A percentile compares a stretch with the other conserved stretches of the same genome.
Conservation (phyloP, 2,113 vertebrate species). For the Gadus macrocephalus region DNA sequence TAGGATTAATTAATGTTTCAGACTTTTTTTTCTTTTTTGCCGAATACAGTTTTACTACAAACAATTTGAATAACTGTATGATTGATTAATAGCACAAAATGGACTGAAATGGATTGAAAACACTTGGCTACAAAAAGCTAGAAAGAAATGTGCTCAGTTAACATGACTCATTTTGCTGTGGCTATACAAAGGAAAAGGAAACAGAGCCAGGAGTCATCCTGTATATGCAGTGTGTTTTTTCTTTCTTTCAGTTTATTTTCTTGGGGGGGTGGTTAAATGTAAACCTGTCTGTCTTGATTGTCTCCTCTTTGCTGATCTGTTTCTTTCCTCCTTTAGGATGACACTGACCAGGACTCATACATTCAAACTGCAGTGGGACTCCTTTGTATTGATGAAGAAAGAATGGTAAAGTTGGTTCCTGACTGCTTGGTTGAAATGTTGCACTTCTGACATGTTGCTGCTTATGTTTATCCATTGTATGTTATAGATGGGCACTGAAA, state of each 20-base stretch:
- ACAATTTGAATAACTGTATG: not conserved
- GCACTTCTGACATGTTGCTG: too few species aligned
- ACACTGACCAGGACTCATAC: conserved; percentile 18
- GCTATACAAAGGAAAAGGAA: not conserved
- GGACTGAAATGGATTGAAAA: too few species aligned
- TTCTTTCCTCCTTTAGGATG: conserved; percentile 10
- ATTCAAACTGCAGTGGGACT: conserved; percentile 19
- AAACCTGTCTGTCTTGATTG: too few species aligned
- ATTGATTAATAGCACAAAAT: too few species aligned
- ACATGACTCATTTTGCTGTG: not conserved
- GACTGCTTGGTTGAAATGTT: not conserved
- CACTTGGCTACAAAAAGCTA: too few species aligned
- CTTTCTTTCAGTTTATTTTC: not conserved
- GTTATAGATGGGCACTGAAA: too few species aligned
- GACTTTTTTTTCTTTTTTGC: too few species aligned
- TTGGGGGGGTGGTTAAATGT: not conserved
- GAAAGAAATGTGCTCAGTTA: not conserved
- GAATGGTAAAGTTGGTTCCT: not conserved
- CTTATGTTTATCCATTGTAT: too few species aligned
- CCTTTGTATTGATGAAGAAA: conserved; percentile 11
- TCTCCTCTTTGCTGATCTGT: too few species aligned
- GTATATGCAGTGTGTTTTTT: not conserved
- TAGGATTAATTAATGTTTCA: too few species aligned
- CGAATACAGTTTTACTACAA: too few species aligned
- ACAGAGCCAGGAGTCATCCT: not conserved